phyloP scores from a whole-genome alignment of 2,888 invertebrate species.

The Mythimna ferrago region DNA sequence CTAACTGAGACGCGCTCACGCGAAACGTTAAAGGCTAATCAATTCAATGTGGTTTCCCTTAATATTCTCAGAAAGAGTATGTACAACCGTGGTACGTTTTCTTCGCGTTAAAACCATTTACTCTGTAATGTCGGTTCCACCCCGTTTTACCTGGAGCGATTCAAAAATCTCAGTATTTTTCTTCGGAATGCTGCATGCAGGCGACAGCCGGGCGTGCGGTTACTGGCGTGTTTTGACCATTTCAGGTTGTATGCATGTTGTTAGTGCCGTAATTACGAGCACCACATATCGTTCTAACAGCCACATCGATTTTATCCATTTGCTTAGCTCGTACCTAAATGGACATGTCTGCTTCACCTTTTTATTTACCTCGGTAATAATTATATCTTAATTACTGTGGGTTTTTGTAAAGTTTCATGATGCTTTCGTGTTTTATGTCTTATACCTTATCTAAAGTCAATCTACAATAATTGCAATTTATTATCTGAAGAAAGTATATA shows the following conservation, averaged over 20 bases:
- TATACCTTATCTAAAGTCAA: not conserved
- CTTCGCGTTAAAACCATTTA: constrained; percentile 64
- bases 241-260: constrained; percentile 76
- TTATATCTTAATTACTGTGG: constrained; percentile 18
- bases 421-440: not conserved
- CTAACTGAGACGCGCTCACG: constrained; percentile 59
- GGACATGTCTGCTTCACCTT: constrained; percentile 28
- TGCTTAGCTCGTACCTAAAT: constrained; percentile 46
- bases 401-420: constrained; percentile 4
- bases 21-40: constrained; percentile 70
- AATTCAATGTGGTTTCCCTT: constrained; percentile 70
- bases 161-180: constrained; percentile 72
- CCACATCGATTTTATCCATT: constrained; percentile 75
- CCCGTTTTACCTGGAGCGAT: constrained; percentile 66
- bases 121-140: constrained; percentile 43
- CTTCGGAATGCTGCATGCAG: constrained; percentile 72
- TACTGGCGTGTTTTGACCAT: constrained; percentile 80
- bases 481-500: too few relatives aligned
- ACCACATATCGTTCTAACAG: constrained; percentile 73
- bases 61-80: constrained; percentile 71
- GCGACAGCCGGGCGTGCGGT: constrained; percentile 66
- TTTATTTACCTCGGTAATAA: constrained; percentile 4
- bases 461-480: not conserved
- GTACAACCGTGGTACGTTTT: constrained; percentile 57
- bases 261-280: constrained; percentile 80